A percentile compares a stretch with the other conserved stretches of the same genome.
Evolutionary conservation across 2,888 invertebrate species (phyloP).

Genomic region (Calameuta idolon): DNA sequence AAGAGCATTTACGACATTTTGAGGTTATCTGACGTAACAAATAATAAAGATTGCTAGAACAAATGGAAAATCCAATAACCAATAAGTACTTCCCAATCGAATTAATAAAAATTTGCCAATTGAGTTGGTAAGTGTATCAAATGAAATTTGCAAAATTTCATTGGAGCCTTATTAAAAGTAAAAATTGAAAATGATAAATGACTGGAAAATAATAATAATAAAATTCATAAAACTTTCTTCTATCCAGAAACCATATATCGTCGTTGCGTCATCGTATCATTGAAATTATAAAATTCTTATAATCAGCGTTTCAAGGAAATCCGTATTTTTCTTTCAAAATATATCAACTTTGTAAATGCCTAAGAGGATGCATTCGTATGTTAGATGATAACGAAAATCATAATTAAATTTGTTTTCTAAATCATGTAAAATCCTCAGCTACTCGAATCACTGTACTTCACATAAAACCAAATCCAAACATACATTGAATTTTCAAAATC

Average conservation of each 20-base stretch:
- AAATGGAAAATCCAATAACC: not conserved
- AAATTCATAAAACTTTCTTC: not conserved
- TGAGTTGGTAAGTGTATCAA: not conserved
- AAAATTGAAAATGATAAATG: not conserved
- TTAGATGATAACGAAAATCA: not conserved
- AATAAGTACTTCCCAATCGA: not conserved
- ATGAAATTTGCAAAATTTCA: not conserved
- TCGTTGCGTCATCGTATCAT: too few relatives aligned
- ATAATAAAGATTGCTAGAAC: not conserved
- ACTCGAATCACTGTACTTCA: not conserved
- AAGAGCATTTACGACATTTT: not conserved
- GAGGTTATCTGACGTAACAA: not conserved
- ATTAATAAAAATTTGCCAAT: not conserved
- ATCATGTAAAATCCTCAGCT: not conserved
- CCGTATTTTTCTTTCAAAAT: not conserved
- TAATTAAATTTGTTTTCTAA: not conserved
- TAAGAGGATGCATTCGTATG: not conserved
- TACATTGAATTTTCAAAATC: not conserved
- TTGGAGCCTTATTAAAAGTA: not conserved
- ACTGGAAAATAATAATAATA: not conserved
- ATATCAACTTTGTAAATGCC: not conserved
- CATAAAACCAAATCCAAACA: not conserved
- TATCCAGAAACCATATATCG: too few relatives aligned
- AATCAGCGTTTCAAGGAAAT: not conserved
- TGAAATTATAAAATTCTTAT: too few relatives aligned